Base-by-base conservation (phyloP, 1,140 invertebrate genomes). In the Fopius arisanus region DNA sequence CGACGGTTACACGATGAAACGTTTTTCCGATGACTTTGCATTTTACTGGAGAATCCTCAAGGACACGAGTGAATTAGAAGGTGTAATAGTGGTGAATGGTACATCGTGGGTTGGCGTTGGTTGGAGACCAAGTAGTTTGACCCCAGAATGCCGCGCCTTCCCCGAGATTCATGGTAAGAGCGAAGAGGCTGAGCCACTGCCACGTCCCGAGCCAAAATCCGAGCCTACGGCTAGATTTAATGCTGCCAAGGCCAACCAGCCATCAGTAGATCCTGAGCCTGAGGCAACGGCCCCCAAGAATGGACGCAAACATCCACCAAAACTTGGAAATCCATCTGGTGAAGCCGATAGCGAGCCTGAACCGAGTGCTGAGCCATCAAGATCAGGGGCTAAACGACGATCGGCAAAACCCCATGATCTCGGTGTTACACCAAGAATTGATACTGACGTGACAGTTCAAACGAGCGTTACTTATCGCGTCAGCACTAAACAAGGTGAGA, bases 91-190 rank as follows among this genome's bases (percentile, higher is more conserved):
- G 23, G 94, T 94, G 4, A 96, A 96, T 78, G 91, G 94, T 0
- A 94, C 93, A 0, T 94, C 94, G 12, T 98, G 96, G 89, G 92
- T 93, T n/a, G 96, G 92, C 74, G 48, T 96, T 9, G 95, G 95
- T 9, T 96, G 95, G 95, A 87, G 95, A 76, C 95, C 96, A 0
- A 89, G 87, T 37, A 90, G 89, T 12, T 80, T 95, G 37, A 94
- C 92, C 3, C 90, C 93, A 16, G 88, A 90, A 12, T 96, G 95
- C 80, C 93, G 92, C 80, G 92, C 94, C 72, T 94, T 94, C 81
- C 95, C 95, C 0, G 88, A 91, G 12, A 87, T 93, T 12, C 89
- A 90, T 59, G 62, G 26, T n/a, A 73, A 40, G 12, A 91, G 91
- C 31, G 78, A 59, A 1, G 72, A 79, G 4, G 74, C 79, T 63